phyloP scores from a whole-genome alignment of 1,140 invertebrate species.

The Zophobas morio region DNA sequence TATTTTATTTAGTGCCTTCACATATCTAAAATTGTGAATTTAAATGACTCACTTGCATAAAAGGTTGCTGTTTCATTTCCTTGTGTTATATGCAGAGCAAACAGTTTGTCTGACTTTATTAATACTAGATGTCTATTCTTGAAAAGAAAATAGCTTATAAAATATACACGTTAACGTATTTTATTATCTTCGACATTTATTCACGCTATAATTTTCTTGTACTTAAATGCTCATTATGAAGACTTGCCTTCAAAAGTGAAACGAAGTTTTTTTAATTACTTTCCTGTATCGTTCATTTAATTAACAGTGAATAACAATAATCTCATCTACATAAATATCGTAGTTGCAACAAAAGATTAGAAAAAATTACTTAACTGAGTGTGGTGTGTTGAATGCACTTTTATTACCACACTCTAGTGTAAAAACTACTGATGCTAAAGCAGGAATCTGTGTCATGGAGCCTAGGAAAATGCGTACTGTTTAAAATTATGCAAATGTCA shows the following conservation, averaged over 20 bases:
- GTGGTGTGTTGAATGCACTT: background rate
- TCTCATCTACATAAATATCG: too few relatives aligned
- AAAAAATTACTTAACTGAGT: background rate
- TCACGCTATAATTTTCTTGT: too few relatives aligned
- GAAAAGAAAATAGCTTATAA: too few relatives aligned
- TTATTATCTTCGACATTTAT: too few relatives aligned
- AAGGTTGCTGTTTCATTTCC: slow-evolving; percentile 15
- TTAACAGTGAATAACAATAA: too few relatives aligned
- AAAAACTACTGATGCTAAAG: background rate
- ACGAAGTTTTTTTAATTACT: too few relatives aligned
- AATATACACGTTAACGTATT: too few relatives aligned
- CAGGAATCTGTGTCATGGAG: background rate
- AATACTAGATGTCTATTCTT: too few relatives aligned
- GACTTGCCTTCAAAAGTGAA: too few relatives aligned
- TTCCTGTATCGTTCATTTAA: too few relatives aligned
- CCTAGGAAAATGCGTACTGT: background rate
- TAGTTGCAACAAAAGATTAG: background rate
- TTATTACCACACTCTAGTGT: background rate
- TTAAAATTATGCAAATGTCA: background rate
- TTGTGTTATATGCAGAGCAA: background rate
- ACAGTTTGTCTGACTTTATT: too few relatives aligned
- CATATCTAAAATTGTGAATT: slow-evolving; percentile 15
- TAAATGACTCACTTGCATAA: slow-evolving; percentile 37
- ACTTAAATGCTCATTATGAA: too few relatives aligned
- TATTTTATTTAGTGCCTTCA: background rate